Evolutionary conservation across 1,140 invertebrate genomes (phyloP), one percentile per base, ranked within the genome.

Genomic region (Drosophila pachea): DNA sequence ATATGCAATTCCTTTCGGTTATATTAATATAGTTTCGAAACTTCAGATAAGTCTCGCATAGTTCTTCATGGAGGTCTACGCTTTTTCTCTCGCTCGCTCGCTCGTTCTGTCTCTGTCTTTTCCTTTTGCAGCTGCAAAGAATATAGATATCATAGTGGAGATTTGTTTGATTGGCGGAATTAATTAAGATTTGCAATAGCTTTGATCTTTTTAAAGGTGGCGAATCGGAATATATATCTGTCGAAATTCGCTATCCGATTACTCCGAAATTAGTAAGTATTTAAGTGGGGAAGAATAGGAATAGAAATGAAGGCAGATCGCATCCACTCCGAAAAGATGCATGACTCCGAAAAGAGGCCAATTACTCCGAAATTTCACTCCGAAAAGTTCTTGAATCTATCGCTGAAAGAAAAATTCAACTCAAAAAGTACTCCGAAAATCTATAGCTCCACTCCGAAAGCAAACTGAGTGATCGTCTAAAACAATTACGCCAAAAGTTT

Each of bases 11-110:
- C n/a, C 31, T 50, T 12, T 50, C 14, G 48, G n/a, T 29, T 48
- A 22, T 76, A 68, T 72, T 40, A 22, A 73, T 55, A 5, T 14
- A 62, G 65, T 48, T 11, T 14, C 7, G n/a, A 32, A 53, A 32
- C 36, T 22, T 16, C 4, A 56, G 43, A 72, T 67, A 54, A 36
- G 5, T 55, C 16, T 48, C 22, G 48, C 6, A 22, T 32, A 35
- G 14, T 40, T 11, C 29, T 3, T 48, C 3, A 29, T 22, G 22
- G 22, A 22, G 22, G 22, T 22, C n/a, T n/a, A n/a, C n/a, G n/a
- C n/a, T 22, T 22, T 22, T 22, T 22, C 22, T 22, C 22, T 3
- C 22, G 22, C 22, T 22, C n/a, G n/a, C n/a, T n/a, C n/a, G n/a
- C n/a, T n/a, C n/a, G n/a, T n/a, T n/a, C 22, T 22, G 22, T 22